Percentiles rank a stretch among this genome's conserved stretches.
These are phyloP conservation scores for Trichopria drosophilae DNA, from an alignment of 2,888 invertebrate genomes.

Conservation along the genomic window DNA sequence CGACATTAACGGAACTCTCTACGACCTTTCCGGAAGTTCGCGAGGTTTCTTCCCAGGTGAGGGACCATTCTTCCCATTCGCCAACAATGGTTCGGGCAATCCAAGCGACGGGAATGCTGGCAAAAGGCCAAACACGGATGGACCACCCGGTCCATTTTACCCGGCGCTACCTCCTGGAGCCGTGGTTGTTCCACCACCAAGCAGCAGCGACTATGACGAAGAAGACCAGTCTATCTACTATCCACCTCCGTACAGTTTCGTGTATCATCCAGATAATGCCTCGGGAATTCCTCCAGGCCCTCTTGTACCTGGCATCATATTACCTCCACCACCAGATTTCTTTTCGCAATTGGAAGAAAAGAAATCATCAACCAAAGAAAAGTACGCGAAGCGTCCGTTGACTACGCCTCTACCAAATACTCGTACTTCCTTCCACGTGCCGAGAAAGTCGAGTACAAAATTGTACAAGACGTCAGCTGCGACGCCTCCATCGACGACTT, in stretches of 20 bases:
- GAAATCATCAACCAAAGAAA: slow-evolving; percentile 47
- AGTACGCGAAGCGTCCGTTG: slow-evolving; percentile 45
- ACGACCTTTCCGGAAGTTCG: slow-evolving; percentile 52
- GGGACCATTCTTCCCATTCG: slow-evolving; percentile 59
- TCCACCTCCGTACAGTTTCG: slow-evolving; percentile 88
- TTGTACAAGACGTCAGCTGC: slow-evolving; percentile 37
- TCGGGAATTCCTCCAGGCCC: slow-evolving; percentile 80
- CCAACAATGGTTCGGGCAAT: too few species aligned
- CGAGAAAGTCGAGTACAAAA: slow-evolving; percentile 45
- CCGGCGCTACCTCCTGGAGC: slow-evolving; percentile 68
- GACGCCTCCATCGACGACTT: slow-evolving; percentile 38
- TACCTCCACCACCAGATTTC: slow-evolving; percentile 87
- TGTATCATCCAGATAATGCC: slow-evolving; percentile 77
- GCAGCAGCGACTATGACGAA: slow-evolving; percentile 75
- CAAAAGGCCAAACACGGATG: slow-evolving; percentile 56
- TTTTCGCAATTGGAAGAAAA: slow-evolving; percentile 70
- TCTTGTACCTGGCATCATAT: slow-evolving; percentile 82
- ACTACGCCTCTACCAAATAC: slow-evolving; percentile 36
- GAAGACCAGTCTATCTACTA: slow-evolving; percentile 90
- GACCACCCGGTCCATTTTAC: slow-evolving; percentile 52
- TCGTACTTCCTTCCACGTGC: slow-evolving; percentile 39
- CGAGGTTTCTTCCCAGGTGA: slow-evolving; percentile 58
- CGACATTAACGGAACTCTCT: slow-evolving; percentile 61
- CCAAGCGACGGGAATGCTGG: slow-evolving; percentile 53
- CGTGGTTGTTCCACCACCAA: slow-evolving; percentile 61